phyloP scores from a whole-genome alignment of 1,140 invertebrate genomes.

The Dendrolimus kikuchii region DNA sequence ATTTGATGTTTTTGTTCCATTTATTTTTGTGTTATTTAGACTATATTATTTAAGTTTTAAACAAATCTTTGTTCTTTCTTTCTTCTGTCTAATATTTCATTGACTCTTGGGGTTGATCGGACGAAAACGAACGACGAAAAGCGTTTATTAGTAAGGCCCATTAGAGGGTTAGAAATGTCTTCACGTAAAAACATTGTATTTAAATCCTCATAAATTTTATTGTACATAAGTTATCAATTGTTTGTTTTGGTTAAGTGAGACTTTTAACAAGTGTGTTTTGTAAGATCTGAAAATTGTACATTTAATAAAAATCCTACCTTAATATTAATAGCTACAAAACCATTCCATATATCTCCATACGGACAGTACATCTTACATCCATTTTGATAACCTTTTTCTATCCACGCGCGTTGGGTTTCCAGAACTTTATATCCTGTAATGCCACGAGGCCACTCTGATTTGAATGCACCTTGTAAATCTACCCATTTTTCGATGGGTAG shows the following conservation, averaged over 20 bases:
- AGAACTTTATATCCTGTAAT: conserved; percentile 22
- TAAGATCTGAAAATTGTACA: neutral
- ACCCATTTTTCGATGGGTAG: conserved; percentile 7
- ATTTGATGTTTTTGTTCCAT: no score
- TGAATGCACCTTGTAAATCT: conserved; percentile 4
- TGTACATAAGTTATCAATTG: no score
- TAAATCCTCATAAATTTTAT: no score
- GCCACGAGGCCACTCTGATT: conserved; percentile 21
- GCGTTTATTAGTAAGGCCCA: no score
- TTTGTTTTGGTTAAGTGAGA: neutral
- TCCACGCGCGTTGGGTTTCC: conserved; percentile 19
- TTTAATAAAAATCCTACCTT: conserved; percentile 13
- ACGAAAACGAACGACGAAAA: no score
- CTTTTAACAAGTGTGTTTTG: neutral
- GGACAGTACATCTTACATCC: conserved; percentile 35
- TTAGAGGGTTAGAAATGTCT: no score
- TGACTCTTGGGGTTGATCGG: no score
- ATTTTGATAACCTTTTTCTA: conserved; percentile 11
- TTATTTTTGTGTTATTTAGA: no score
- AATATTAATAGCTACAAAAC: conserved; percentile 27
- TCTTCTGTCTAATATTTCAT: no score
- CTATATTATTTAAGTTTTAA: no score
- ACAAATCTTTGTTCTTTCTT: no score
- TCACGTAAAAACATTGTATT: no score
- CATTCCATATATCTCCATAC: conserved; percentile 25